Percentiles rank a stretch among this genome's conserved stretches.
Conservation (phyloP, 2,113 vertebrate genomes). For the Talpa occidentalis region DNA sequence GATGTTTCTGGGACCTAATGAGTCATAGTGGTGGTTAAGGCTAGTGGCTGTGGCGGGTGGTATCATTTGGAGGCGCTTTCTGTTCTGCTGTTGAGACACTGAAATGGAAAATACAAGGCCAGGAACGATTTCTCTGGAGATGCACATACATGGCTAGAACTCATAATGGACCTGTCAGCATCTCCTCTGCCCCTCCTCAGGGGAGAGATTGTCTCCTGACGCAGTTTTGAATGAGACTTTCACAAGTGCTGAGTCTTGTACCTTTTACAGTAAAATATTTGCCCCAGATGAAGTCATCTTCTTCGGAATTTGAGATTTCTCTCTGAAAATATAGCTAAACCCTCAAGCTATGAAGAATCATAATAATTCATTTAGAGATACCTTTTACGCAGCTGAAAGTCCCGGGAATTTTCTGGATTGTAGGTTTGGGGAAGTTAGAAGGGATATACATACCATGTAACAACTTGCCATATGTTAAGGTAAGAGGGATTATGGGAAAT, state of each 20-base stretch:
- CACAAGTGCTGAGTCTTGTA: slow-evolving; percentile 23
- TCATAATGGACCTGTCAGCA: slow-evolving; percentile 41
- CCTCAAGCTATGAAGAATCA: neutral
- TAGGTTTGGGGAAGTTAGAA: neutral
- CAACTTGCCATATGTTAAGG: neutral
- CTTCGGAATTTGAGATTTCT: slow-evolving; percentile 63
- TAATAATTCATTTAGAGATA: slow-evolving; percentile 60
- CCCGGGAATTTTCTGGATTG: slow-evolving; percentile 42
- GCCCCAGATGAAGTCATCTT: slow-evolving; percentile 70
- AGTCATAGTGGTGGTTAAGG: slow-evolving; percentile 72
- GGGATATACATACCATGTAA: too few relatives aligned
- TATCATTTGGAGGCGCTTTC: slow-evolving; percentile 64
- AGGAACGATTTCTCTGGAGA: slow-evolving; percentile 62
- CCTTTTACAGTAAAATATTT: slow-evolving; percentile 75
- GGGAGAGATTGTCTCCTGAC: slow-evolving; percentile 63
- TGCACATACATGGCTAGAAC: slow-evolving; percentile 24
- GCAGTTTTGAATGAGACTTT: slow-evolving; percentile 62
- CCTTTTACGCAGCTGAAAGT: neutral
- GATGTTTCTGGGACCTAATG: slow-evolving; percentile 66
- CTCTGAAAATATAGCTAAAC: slow-evolving; percentile 57
- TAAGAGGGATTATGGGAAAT: neutral
- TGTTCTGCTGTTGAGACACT: slow-evolving; percentile 42
- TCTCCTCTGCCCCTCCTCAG: slow-evolving; percentile 35
- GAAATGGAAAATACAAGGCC: slow-evolving; percentile 78
- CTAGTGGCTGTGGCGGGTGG: slow-evolving; percentile 35